A percentile compares a stretch with the other conserved stretches of the same genome.
phyloP scores from a whole-genome alignment of 1,140 invertebrate genomes.

The Hermatobates lingyangjiaoensis region DNA sequence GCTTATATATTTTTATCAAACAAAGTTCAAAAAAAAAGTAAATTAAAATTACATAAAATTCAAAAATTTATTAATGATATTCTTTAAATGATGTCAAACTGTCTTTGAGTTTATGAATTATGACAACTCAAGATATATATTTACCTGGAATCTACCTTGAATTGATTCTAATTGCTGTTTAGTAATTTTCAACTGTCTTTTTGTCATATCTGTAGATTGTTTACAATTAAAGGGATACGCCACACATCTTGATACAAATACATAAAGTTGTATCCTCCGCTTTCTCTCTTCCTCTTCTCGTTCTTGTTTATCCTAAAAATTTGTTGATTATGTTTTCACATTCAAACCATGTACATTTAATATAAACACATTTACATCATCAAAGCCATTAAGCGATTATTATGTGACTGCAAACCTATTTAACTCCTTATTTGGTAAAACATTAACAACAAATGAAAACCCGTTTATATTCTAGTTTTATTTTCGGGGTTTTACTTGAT shows the following conservation, averaged over 20 bases:
- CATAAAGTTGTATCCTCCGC: conserved; percentile 84
- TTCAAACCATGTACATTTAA: too few species aligned
- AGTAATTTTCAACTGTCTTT: conserved; percentile 80
- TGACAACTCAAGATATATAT: background rate
- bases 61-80: background rate
- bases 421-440: too few species aligned
- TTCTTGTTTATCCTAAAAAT: conserved; percentile 69
- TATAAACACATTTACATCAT: too few species aligned
- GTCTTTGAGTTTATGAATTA: background rate
- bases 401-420: too few species aligned
- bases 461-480: too few species aligned
- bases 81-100: background rate
- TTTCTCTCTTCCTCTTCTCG: conserved; percentile 85
- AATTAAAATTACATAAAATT: background rate
- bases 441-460: too few species aligned
- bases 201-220: conserved; percentile 93
- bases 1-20: too few species aligned
- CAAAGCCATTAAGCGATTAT: too few species aligned
- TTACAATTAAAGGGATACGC: conserved; percentile 99
- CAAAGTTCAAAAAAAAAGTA: too few species aligned
- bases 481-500: too few species aligned
- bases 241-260: conserved; percentile 93
- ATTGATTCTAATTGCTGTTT: conserved; percentile 91
- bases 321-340: too few species aligned
- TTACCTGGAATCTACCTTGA: conserved; percentile 82